Base-by-base conservation (phyloP, 2,797 vertebrate genomes). In the Xenentodon cancila region DNA sequence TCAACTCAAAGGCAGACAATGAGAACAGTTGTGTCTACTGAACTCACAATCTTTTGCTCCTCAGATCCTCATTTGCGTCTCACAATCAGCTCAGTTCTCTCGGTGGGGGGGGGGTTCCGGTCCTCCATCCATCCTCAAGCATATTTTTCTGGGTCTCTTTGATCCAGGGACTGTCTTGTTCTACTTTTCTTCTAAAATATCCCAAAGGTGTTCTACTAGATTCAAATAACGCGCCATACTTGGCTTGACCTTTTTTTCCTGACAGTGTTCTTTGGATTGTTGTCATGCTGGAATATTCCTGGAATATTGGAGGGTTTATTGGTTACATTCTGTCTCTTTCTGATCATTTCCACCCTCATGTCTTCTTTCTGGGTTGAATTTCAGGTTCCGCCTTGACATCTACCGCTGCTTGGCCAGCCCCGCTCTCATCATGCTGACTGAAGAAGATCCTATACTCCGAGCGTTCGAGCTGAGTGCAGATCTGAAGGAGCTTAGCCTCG, bases 401-500 rank as follows among this genome's bases (percentile, higher is more conserved):
- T 99, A 99, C 88, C 95, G 97, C 22, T 98, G 97, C 86, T 93
- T 99, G 83, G 94, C 97, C 71, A 99, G 97, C 80, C 97, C 97
- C 46, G 96, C 97, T 15, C 92, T 99, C 64, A 98, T 99, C 84
- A 99, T 99, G 97, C 84, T 99, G 80, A 99, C 97, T 1, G 97
- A 99, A 64, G 97, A 99, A 63, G 97, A 99, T 84, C 97, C 97
- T 8, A 99, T 99, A 56, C 93, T 99, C 44, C 89, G 97, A 85
- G 97, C 97, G 19, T 99, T 99, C 79, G 97, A 99, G 90, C 95
- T 99, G 76, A 99, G 97, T 53, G 90, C 96, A 68, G 97, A 99
- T 81, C 93, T 99, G 60, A 97, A 93, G 89, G 97, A 99, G 90
- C 93, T 99, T 77, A 99, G 97, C 78, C 93, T 98, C 44, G 97